Evolutionary conservation across 2,888 invertebrate species (phyloP).

Genomic region (Petrophora chlorosata): DNA sequence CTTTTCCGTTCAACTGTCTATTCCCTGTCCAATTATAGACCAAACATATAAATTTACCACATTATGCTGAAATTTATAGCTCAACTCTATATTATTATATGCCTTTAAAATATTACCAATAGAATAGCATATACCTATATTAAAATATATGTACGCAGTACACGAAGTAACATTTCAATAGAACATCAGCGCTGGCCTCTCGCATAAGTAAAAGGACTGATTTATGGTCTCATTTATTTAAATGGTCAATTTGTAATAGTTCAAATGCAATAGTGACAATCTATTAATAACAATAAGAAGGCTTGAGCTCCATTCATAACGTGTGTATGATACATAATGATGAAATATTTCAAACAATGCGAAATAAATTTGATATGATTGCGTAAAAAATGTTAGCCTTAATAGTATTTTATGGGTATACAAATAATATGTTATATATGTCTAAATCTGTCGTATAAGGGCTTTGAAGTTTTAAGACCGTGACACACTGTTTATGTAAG

Average conservation of each 20-base stretch:
- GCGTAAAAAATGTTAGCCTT: no score
- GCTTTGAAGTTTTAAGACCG: no score
- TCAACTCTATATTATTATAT: conserved; percentile 18
- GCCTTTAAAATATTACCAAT: conserved; percentile 4
- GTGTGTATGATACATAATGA: no score
- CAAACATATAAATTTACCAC: conserved; percentile 3
- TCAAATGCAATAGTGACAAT: conserved; percentile 37
- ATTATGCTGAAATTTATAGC: conserved; percentile 14
- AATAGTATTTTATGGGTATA: no score
- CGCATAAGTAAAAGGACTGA: conserved; percentile 38
- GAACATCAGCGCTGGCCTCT: conserved; percentile 39
- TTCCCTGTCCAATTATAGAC: conserved; percentile 21
- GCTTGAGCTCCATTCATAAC: not conserved
- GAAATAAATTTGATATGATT: no score
- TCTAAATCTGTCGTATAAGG: no score
- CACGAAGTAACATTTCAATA: conserved; percentile 30
- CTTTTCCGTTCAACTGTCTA: conserved; percentile 31
- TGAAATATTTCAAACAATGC: conserved; percentile 1
- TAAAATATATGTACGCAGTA: not conserved
- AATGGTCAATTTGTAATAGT: conserved; percentile 28
- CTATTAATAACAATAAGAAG: conserved; percentile 25
- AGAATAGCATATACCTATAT: not conserved
- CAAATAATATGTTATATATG: no score
- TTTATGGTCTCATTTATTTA: conserved; percentile 38
- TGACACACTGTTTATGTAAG: no score